These are phyloP conservation scores for Euspilapteryx auroguttella DNA, from an alignment of 2,888 invertebrate genomes.

Conservation along the genomic window DNA sequence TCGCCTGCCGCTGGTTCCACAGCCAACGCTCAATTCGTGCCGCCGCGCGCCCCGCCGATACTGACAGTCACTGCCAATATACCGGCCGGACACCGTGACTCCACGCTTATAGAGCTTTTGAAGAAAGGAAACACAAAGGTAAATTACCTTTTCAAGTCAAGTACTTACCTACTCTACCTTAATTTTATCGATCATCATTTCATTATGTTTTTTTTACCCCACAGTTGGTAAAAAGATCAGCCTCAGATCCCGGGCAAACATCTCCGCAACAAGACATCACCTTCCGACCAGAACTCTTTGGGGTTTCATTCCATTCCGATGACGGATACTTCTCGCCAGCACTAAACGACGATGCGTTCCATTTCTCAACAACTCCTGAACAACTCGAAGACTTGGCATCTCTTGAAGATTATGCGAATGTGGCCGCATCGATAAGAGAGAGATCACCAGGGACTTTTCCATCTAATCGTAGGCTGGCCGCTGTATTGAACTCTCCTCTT, in stretches of 20 bases:
- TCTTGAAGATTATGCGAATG: constrained; percentile 64
- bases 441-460: constrained; percentile 61
- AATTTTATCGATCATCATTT: too few relatives aligned
- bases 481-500: constrained; percentile 75
- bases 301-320: constrained; percentile 65
- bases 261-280: constrained; percentile 61
- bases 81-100: constrained; percentile 64
- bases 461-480: constrained; percentile 74
- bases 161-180: too few relatives aligned
- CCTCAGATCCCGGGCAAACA: constrained; percentile 71
- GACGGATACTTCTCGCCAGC: constrained; percentile 67
- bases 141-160: too few relatives aligned
- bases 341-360: constrained; percentile 75
- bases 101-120: constrained; percentile 76
- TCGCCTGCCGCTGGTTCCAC: constrained; percentile 57
- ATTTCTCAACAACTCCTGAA: constrained; percentile 64
- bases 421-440: constrained; percentile 60
- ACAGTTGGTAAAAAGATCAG: constrained; percentile 71
- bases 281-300: constrained; percentile 65
- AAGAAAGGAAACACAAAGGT: constrained; percentile 69
- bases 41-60: constrained; percentile 10
- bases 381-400: constrained; percentile 66
- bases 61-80: constrained; percentile 14
- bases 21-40: constrained; percentile 39
- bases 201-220: too few relatives aligned